phyloP scores from a whole-genome alignment of 2,888 invertebrate genomes.

The Diarsia dahlii region DNA sequence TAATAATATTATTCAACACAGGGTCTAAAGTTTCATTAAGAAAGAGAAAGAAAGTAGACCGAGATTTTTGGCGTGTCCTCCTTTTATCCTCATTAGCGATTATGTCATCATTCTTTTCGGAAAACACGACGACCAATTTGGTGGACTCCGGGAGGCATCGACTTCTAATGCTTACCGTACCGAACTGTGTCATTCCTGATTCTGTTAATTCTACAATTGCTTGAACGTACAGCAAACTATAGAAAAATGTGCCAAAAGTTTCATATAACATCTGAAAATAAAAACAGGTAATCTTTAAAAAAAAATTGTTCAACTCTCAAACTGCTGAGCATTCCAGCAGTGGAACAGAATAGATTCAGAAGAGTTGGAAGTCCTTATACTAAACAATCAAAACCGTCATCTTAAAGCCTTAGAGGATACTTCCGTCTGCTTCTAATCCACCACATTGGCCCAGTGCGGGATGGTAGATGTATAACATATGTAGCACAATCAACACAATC shows the following conservation, averaged over 20 bases:
- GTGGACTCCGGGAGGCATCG: too few relatives aligned
- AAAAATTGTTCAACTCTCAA: background rate
- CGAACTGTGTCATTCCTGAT: background rate
- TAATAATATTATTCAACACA: background rate
- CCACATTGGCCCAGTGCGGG: too few relatives aligned
- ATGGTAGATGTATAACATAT: background rate
- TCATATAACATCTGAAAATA: conserved; percentile 38
- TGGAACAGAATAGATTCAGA: background rate
- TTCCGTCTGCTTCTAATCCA: too few relatives aligned
- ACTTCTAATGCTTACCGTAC: conserved; percentile 12
- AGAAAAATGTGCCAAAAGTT: conserved; percentile 35
- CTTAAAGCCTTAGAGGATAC: too few relatives aligned
- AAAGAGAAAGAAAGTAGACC: background rate
- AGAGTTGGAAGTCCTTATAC: background rate
- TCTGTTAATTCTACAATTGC: background rate
- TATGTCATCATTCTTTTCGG: too few relatives aligned
- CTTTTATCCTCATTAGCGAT: too few relatives aligned
- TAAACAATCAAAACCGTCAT: too few relatives aligned
- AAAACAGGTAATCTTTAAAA: background rate
- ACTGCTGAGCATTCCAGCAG: too few relatives aligned
- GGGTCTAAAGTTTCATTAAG: background rate
- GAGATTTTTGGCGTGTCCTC: background rate
- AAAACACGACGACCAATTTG: too few relatives aligned
- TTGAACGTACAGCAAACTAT: conserved; percentile 35
- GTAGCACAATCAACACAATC: too few relatives aligned